Evolutionary conservation across 2,888 invertebrate species (phyloP).

Genomic region (Yponomeuta plumbellus): DNA sequence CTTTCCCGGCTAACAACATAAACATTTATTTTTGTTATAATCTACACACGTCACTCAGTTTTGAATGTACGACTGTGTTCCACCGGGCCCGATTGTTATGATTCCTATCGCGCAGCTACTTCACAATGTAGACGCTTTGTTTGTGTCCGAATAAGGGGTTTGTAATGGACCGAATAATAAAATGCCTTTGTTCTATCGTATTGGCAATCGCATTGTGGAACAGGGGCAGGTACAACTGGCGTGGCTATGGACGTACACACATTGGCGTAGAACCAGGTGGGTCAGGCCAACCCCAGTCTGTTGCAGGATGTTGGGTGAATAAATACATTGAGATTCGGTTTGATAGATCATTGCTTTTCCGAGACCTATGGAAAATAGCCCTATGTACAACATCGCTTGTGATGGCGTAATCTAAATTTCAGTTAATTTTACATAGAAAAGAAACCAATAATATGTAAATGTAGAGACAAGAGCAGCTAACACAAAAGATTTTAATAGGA

Average conservation of each 20-base stretch:
- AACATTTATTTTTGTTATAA: constrained; percentile 60
- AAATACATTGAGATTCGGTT: too few species aligned
- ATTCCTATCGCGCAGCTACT: constrained; percentile 12
- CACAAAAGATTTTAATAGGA: too few species aligned
- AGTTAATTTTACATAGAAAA: too few species aligned
- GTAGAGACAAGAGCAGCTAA: too few species aligned
- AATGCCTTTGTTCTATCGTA: neutral
- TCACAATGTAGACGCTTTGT: constrained; percentile 8
- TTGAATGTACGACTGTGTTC: constrained; percentile 20
- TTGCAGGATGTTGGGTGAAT: too few species aligned
- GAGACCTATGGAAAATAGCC: too few species aligned
- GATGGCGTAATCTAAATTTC: too few species aligned
- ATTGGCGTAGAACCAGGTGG: too few species aligned
- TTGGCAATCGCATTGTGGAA: neutral
- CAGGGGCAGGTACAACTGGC: neutral
- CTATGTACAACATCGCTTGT: too few species aligned
- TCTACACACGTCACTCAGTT: constrained; percentile 25
- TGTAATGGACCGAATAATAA: constrained; percentile 3
- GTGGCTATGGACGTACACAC: neutral
- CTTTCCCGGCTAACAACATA: constrained; percentile 49
- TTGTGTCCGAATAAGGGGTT: constrained; percentile 2
- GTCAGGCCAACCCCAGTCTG: too few species aligned
- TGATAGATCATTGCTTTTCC: too few species aligned
- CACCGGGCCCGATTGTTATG: constrained; percentile 6
- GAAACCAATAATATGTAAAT: too few species aligned